These are phyloP conservation scores for Lampropteryx suffumata DNA, from an alignment of 2,888 invertebrate genomes.

Conservation along the genomic window DNA sequence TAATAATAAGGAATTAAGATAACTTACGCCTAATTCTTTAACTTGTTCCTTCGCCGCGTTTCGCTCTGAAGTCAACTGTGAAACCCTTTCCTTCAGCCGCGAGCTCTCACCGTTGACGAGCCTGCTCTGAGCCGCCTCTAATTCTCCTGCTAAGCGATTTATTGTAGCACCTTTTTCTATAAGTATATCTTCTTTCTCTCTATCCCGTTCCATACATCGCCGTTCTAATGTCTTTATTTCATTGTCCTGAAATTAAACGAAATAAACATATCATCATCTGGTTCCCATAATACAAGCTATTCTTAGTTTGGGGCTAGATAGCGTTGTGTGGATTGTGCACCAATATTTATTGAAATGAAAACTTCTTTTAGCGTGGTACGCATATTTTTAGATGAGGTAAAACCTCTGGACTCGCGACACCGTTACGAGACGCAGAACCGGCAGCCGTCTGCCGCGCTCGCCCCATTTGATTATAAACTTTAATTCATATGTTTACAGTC, in stretches of 20 bases:
- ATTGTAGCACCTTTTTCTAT: constrained; percentile 85
- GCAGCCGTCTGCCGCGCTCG: too few relatives aligned
- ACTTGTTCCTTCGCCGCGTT: constrained; percentile 78
- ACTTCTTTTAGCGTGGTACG: too few relatives aligned
- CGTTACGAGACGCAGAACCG: too few relatives aligned
- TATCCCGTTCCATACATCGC: constrained; percentile 81
- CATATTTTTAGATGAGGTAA: too few relatives aligned
- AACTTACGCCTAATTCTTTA: constrained; percentile 74
- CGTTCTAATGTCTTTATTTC: constrained; percentile 80
- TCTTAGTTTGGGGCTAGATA: too few relatives aligned
- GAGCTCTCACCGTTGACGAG: constrained; percentile 65
- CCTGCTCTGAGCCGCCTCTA: constrained; percentile 83
- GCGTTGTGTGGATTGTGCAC: too few relatives aligned
- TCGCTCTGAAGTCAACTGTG: constrained; percentile 73
- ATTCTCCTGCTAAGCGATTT: constrained; percentile 82
- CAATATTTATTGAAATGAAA: too few relatives aligned
- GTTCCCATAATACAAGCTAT: too few relatives aligned
- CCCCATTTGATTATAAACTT: too few relatives aligned
- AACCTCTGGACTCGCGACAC: too few relatives aligned
- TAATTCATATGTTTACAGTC: too few relatives aligned
- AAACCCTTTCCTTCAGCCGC: constrained; percentile 68
- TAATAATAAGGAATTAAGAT: background rate
- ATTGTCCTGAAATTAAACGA: constrained; percentile 58
- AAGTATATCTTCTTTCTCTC: constrained; percentile 83
- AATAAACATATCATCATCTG: too few relatives aligned